phyloP scores from a whole-genome alignment of 2,113 vertebrate genomes.

The Rhagologus leucostigma region DNA sequence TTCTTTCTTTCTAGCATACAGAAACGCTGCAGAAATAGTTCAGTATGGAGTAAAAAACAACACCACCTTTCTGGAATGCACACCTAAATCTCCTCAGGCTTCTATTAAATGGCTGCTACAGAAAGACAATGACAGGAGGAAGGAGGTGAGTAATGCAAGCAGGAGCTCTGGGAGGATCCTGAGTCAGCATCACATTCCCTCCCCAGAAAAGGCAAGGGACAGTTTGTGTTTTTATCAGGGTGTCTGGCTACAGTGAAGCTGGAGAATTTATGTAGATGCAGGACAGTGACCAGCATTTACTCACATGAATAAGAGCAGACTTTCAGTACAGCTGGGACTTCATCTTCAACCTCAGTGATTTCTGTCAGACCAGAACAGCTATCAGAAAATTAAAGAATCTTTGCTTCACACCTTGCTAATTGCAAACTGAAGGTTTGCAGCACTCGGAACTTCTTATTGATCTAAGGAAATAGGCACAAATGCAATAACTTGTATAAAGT shows the following conservation, averaged over 20 bases:
- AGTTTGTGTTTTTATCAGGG: not conserved
- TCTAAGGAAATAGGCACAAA: not conserved
- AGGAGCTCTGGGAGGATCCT: not conserved
- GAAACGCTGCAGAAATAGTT: constrained; percentile 90
- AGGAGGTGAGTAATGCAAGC: constrained; percentile 82
- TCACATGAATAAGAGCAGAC: not conserved
- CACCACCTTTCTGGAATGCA: constrained; percentile 94
- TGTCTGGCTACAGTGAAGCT: not conserved
- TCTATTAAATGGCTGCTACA: constrained; percentile 93
- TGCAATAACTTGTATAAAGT: constrained; percentile 25
- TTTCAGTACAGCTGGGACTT: not conserved
- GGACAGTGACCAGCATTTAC: not conserved
- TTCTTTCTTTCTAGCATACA: constrained; percentile 80
- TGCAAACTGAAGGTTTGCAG: not conserved
- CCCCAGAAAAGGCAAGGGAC: rapidly evolving
- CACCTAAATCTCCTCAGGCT: constrained; percentile 92
- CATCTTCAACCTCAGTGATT: not conserved
- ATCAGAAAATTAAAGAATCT: not conserved
- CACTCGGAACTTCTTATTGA: not conserved
- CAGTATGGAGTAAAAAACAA: constrained; percentile 96
- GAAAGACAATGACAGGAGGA: constrained; percentile 93
- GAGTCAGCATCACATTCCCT: not conserved
- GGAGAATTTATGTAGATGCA: not conserved
- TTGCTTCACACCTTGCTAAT: not conserved
- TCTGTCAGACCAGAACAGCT: not conserved